Base-by-base conservation (phyloP, 2,797 vertebrate species). In the Pseudochaenichthys georgianus region DNA sequence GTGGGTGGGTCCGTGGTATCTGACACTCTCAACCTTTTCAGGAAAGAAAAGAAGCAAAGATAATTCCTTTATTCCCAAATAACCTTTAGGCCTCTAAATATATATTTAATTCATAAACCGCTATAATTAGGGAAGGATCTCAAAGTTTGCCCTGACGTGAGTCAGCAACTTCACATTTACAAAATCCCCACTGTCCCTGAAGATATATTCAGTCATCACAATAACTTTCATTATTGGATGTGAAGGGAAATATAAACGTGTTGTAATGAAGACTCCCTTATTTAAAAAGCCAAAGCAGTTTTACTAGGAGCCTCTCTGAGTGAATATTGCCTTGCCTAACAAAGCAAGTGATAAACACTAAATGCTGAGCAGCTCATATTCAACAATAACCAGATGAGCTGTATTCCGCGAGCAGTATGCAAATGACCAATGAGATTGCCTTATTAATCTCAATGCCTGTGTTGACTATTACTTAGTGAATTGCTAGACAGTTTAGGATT, bases 391-490 rank as follows among this genome's bases (percentile, higher is more conserved):
- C 75, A 85, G 78, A 80, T 75, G 65, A 82, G 61, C 73, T 71
- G 68, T 59, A 81, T 70, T 86, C 83, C 70, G 75, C 61, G 71
- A 75, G 75, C 76, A 65, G 60, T 75, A 82, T 85, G 85, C 78
- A 92, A 89, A 90, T 89, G 75, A 53, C 75, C 66, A 71, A 3
- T 64, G 48, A 80, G 73, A 89, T 65, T 84, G 72, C 52, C 63
- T 82, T 87, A 89, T 92, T 86, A 89, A 90, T 92, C 89, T 87
- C 87, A 87, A 90, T 89, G 78, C 88, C 62, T 69, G 63, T 59
- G 63, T 81, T 90, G 78, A 70, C 71, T 62, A 69, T 73, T 61
- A 76, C 72, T 84, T 83, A 77, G 60, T 75, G 61, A 83, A 80
- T 65, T 70, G 71, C 78, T 62, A 51, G 67, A 75, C 75, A 81